Evolutionary conservation across 2,888 invertebrate species (phyloP), one percentile per base, ranked within the genome.

Genomic region (Eilema caniola): DNA sequence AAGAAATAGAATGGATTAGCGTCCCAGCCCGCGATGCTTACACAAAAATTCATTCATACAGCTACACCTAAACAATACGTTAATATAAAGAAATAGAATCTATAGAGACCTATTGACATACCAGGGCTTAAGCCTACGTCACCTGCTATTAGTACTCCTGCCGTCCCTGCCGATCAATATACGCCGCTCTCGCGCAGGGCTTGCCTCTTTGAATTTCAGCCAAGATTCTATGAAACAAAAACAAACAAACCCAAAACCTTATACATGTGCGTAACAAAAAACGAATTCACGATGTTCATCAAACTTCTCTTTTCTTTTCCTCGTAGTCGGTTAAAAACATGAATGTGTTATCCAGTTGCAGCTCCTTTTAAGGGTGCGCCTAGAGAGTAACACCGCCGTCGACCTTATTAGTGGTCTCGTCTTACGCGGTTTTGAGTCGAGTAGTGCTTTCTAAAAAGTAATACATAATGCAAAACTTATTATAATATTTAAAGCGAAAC

Each of bases 381-480:
- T 83, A 73, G 85, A 84, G 83, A 84, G 83, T 31, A n/a, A 47
- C 14, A 47, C 41, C 28, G 25, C 16, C 69, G 70, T 75, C 73
- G 71, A 67, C 80, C 78, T 77, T 86, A 83, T 82, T 74, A 76
- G 77, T 59, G 66, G 77, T 73, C 77, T 77, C 67, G 78, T 71
- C 74, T 69, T 80, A 79, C 82, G 62, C 66, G 79, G 81, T 84
- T 83, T 81, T 77, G 72, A 69, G 73, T 74, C 62, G 75, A 81
- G 69, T 73, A 66, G 73, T 69, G 80, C 87, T 87, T 87, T 87
- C 87, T 81, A 83, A 77, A 33, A 84, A 77, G 77, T 73, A 33
- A 66, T 70, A 62, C 62, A 37, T 62, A 59, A 57, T 69, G 28
- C 62, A 66, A 71, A 73, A 73, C 62, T 69, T 74, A 71, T 63